These are phyloP conservation scores for Panorpa germanica DNA, from an alignment of 2,888 invertebrate genomes.

Conservation along the genomic window DNA sequence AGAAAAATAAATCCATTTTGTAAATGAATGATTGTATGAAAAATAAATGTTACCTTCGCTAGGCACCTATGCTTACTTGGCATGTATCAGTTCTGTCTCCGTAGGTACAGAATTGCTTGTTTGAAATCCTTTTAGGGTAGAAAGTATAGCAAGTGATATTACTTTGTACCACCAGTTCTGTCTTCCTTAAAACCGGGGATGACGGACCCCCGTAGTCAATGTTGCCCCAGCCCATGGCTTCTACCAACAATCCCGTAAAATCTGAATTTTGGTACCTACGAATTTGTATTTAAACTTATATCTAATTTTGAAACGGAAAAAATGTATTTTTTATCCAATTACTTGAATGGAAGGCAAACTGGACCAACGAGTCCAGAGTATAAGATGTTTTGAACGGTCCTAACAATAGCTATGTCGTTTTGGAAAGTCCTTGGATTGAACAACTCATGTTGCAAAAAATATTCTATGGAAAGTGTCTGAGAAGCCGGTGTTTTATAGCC, in stretches of 20 bases:
- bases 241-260: too few relatives aligned
- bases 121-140: slow-evolving; percentile 16
- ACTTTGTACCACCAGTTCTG: slow-evolving; percentile 29
- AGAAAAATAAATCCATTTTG: too few relatives aligned
- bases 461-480: too few relatives aligned
- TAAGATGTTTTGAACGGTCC: slow-evolving; percentile 20
- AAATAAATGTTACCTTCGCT: background rate
- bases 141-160: slow-evolving; percentile 22
- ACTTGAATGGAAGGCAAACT: slow-evolving; percentile 42
- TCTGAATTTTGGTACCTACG: too few relatives aligned
- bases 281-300: too few relatives aligned
- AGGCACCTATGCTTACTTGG: too few relatives aligned
- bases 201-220: slow-evolving; percentile 26
- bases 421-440: too few relatives aligned
- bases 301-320: too few relatives aligned
- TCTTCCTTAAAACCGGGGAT: slow-evolving; percentile 30
- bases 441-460: too few relatives aligned
- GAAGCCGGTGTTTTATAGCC: too few relatives aligned
- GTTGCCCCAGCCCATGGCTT: slow-evolving; percentile 53
- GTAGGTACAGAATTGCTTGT: slow-evolving; percentile 34
- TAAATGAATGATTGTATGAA: too few relatives aligned
- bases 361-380: slow-evolving; percentile 36
- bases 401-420: slow-evolving; percentile 37
- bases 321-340: too few relatives aligned
- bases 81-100: slow-evolving; percentile 33